Evolutionary conservation across 2,888 invertebrate species (phyloP).

Genomic region (Chrysolina oricalcia): DNA sequence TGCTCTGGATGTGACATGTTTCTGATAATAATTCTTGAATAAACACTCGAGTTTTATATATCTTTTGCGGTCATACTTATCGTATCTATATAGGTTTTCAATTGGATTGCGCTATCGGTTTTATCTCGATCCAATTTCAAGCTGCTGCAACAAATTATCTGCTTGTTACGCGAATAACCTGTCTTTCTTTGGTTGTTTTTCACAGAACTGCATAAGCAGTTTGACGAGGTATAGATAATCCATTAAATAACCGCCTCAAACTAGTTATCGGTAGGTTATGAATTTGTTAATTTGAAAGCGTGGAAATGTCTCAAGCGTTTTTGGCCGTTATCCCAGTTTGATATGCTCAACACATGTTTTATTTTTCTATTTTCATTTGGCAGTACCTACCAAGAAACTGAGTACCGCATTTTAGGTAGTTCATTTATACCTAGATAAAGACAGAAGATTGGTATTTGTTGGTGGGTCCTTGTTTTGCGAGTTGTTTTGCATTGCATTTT

Average conservation of each 20-base stretch:
- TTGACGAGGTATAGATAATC: conserved; percentile 16
- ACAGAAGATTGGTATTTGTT: too few species aligned
- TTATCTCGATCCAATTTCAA: neutral
- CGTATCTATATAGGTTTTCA: conserved; percentile 3
- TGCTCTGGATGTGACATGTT: conserved; percentile 20
- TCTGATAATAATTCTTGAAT: conserved; percentile 18
- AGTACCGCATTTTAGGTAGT: neutral
- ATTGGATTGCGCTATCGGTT: neutral
- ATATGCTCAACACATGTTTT: neutral
- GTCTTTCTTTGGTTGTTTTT: conserved; percentile 13
- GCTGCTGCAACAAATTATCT: neutral
- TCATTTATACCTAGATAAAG: neutral
- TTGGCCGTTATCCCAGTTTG: conserved; percentile 27
- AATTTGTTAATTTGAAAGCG: neutral
- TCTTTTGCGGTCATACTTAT: conserved; percentile 30
- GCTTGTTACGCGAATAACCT: neutral
- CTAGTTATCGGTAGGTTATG: conserved; percentile 15
- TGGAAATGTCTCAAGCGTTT: neutral
- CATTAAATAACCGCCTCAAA: conserved; percentile 23
- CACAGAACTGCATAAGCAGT: neutral
- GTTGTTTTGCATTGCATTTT: neutral
- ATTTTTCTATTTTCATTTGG: conserved; percentile 18
- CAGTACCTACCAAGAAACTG: too few species aligned
- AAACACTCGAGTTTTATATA: conserved; percentile 9
- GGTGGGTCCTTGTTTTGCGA: neutral